Conservation (phyloP, 2,113 vertebrate species). For the Aptenodytes forsteri region DNA sequence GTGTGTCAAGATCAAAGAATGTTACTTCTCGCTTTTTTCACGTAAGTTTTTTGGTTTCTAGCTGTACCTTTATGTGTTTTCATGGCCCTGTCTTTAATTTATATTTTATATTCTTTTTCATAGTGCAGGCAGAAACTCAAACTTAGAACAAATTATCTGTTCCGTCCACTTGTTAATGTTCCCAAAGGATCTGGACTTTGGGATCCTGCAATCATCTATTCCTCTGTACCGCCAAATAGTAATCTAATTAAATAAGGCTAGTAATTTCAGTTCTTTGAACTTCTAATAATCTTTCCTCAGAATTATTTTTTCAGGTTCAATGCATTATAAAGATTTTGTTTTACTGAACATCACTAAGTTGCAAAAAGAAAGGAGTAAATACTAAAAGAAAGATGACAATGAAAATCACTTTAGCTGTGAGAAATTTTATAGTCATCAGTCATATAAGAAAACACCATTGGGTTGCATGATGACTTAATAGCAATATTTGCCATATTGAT, state of each 20-base stretch:
- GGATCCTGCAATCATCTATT: neutral
- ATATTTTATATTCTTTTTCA: neutral
- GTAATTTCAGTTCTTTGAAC: conserved; percentile 16
- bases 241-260: conserved; percentile 45
- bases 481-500: neutral
- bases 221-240: neutral
- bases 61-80: neutral
- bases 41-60: conserved; percentile 66
- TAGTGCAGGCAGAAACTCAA: neutral
- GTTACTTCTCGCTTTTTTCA: conserved; percentile 91
- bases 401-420: neutral
- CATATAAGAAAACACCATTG: neutral
- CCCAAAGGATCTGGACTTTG: neutral
- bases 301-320: conserved; percentile 26
- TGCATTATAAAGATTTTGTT: conserved; percentile 25
- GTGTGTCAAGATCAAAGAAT: conserved; percentile 91
- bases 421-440: neutral
- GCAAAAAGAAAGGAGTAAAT: conserved; percentile 12
- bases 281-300: conserved; percentile 19
- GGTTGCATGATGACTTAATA: neutral
- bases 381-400: conserved; percentile 3
- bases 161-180: neutral
- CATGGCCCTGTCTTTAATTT: neutral
- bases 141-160: conserved; percentile 6
- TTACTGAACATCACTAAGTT: conserved; percentile 34